Conservation (phyloP, 2,797 vertebrate genomes). For the Menidia menidia region DNA sequence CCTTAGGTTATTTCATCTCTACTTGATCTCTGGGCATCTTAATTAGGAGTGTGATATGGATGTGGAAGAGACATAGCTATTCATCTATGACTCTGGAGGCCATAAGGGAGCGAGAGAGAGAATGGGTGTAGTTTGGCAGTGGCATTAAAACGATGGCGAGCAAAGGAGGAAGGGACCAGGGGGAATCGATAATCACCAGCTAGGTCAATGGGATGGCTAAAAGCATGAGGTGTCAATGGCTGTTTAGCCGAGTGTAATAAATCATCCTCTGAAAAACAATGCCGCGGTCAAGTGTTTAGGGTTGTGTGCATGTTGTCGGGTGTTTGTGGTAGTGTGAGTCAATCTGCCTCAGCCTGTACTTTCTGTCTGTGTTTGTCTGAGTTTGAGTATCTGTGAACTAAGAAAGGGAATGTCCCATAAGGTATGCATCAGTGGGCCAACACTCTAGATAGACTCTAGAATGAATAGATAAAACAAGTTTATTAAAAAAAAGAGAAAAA, state of each 20-base stretch:
- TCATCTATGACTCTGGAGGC: constrained; percentile 73
- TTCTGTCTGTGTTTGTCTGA: constrained; percentile 20
- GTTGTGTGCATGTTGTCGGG: constrained; percentile 16
- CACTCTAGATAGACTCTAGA: constrained; percentile 41
- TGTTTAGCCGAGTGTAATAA: constrained; percentile 80
- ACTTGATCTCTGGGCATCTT: constrained; percentile 64
- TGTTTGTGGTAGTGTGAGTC: constrained; percentile 31
- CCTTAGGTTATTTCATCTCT: constrained; percentile 54
- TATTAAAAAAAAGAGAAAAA: constrained; percentile 41
- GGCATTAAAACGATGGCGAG: constrained; percentile 66
- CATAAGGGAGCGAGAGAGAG: constrained; percentile 43
- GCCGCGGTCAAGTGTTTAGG: constrained; percentile 56
- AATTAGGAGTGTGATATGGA: constrained; percentile 80
- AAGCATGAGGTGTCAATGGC: constrained; percentile 79
- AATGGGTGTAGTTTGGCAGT: constrained; percentile 53
- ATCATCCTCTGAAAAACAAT: constrained; percentile 66
- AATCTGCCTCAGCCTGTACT: constrained; percentile 15
- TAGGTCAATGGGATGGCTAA: constrained; percentile 78
- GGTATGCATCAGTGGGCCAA: constrained; percentile 49
- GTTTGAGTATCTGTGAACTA: constrained; percentile 24
- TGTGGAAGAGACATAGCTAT: constrained; percentile 76
- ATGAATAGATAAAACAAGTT: constrained; percentile 71
- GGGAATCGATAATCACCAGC: constrained; percentile 79
- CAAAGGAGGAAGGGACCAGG: constrained; percentile 53
- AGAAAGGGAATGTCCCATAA: constrained; percentile 28